phyloP scores from a whole-genome alignment of 1,140 invertebrate species.

The Anagrus nilaparvatae region DNA sequence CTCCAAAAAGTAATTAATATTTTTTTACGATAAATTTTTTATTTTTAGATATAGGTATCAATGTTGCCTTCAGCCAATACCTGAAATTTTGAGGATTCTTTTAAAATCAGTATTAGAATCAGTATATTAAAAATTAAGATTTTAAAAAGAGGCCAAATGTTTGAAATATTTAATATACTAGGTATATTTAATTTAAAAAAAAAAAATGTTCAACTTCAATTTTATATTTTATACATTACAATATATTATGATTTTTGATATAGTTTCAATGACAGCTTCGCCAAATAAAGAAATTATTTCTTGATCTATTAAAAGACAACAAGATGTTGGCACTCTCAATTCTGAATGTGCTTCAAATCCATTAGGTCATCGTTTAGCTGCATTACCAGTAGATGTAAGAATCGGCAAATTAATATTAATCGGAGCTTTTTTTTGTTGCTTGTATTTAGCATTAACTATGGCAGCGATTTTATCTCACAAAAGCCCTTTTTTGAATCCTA shows the following conservation, averaged over 20 bases:
- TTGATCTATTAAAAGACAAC: slow-evolving; percentile 62
- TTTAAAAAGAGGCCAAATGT: slow-evolving; percentile 54
- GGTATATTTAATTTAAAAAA: too few relatives aligned
- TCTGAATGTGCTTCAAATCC: slow-evolving; percentile 69
- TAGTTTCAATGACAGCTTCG: slow-evolving; percentile 72
- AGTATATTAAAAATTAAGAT: slow-evolving; percentile 82
- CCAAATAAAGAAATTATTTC: slow-evolving; percentile 66
- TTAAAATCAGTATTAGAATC: slow-evolving; percentile 82
- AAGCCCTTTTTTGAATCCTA: slow-evolving; percentile 67
- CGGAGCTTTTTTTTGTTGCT: slow-evolving; percentile 83
- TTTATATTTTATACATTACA: too few relatives aligned
- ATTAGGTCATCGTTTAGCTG: slow-evolving; percentile 78
- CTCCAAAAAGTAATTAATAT: too few relatives aligned
- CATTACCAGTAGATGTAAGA: slow-evolving; percentile 82
- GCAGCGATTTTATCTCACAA: slow-evolving; percentile 82
- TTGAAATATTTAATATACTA: slow-evolving; percentile 57
- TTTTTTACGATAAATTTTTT: too few relatives aligned
- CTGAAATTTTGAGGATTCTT: slow-evolving; percentile 76
- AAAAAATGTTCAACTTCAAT: too few relatives aligned
- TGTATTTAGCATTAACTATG: slow-evolving; percentile 88
- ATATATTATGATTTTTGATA: too few relatives aligned
- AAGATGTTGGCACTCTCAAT: slow-evolving; percentile 82
- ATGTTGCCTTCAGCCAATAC: slow-evolving; percentile 59
- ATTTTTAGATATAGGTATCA: slow-evolving; percentile 44
- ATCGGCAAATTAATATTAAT: slow-evolving; percentile 86